Base-by-base conservation (phyloP, 2,888 invertebrate species). In the Stictocephala bisonia region DNA sequence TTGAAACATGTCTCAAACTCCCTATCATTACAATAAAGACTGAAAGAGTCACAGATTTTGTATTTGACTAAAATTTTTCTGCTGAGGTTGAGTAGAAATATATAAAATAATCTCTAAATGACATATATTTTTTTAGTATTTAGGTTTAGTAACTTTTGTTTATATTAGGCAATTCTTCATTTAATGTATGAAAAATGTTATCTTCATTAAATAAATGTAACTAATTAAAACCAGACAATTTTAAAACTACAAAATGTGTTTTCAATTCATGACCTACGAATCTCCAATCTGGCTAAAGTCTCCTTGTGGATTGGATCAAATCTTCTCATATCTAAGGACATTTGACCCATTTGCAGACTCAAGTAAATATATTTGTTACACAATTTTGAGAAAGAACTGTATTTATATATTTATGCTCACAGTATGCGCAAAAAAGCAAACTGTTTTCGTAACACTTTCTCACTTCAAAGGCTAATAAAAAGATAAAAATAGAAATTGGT, bases 341-440 rank as follows among this genome's bases (percentile, higher is more conserved):
- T 18, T 44, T 44, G 44, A 44, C 44, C 44, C 44, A 18, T 44
- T 44, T 44, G 44, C 44, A 44, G 44, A 44, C 44, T 44, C 18
- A 4, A 3, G 11, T 2, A 3, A 44, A 44, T 3, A 44, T 44
- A 7, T 44, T 3, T 44, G 18, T 44, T 44, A 2, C 44, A 3
- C 11, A 2, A 44, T 3, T 3, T 44, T 2, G n/a, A 44, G 2
- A 2, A 44, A 44, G 2, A 44, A 44, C 7, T 44, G 3, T 44
- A 2, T 3, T 44, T 44, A 4, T 7, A 44, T 44, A 4, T 44
- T 3, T 44, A 2, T 2, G 3, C 11, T 3, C 3, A 44, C 15
- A 15, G 44, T 44, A 2, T 4, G 18, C 2, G 18, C n/a, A 44
- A 44, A 18, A 4, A 44, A 3, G 7, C 3, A 44, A 2, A 15